Evolutionary conservation across 2,797 vertebrate genomes (phyloP).

Genomic region (Darevskia mixta): DNA sequence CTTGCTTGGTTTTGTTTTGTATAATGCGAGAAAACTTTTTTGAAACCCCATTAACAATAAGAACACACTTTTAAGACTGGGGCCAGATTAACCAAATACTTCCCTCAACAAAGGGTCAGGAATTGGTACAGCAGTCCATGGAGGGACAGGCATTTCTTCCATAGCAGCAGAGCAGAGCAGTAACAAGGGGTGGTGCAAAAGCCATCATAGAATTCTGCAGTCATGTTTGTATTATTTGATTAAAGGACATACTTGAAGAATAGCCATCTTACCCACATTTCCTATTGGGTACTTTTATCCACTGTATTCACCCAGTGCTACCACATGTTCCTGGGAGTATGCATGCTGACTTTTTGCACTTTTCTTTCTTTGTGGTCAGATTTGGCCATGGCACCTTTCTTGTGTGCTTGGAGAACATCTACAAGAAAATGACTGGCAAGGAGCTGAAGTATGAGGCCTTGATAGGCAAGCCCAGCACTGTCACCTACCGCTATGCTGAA

Average conservation of each 20-base stretch:
- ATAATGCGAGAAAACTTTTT: not conserved
- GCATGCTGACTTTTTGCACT: constrained; percentile 17
- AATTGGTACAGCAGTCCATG: not conserved
- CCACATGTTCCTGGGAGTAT: accelerated
- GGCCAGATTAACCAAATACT: too few species aligned
- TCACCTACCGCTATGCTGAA: constrained; percentile 94
- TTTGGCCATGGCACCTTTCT: constrained; percentile 97
- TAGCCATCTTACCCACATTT: not conserved
- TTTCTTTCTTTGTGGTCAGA: constrained; percentile 72
- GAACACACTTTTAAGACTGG: not conserved
- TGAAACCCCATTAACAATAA: not conserved
- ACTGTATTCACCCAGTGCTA: not conserved
- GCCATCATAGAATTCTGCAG: not conserved
- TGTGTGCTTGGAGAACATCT: constrained; percentile 92
- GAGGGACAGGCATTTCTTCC: not conserved
- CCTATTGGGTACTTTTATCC: not conserved
- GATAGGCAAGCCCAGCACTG: constrained; percentile 93
- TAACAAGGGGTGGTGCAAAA: not conserved
- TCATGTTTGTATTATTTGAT: not conserved
- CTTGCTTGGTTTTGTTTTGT: too few species aligned
- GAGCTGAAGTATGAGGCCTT: constrained; percentile 92
- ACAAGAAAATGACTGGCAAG: constrained; percentile 91
- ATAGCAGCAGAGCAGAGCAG: not conserved
- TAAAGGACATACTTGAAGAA: not conserved
- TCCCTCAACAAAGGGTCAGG: not conserved